Evolutionary conservation across 2,888 invertebrate species (phyloP), one percentile per base, ranked within the genome.

Genomic region (Horisme vitalbata): DNA sequence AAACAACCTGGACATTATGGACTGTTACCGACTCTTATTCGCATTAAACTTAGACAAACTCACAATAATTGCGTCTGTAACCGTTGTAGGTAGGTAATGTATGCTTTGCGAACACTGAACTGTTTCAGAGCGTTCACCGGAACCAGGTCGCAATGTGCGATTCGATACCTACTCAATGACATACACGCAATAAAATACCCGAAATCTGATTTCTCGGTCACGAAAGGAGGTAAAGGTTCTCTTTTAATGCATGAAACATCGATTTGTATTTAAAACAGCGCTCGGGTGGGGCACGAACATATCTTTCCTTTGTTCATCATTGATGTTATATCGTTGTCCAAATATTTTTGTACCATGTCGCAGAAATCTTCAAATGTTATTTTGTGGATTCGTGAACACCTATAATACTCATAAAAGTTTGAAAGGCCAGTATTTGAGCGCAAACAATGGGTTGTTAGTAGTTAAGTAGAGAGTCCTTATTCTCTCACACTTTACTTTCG

Each of bases 1-100:
- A 84, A 87, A 76, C 78, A 79, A 78, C 79, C 83, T 83, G 81
- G 76, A 84, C 79, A 74, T 79, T 79, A 83, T 73, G 72, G 78
- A 75, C 70, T 72, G 69, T 69, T 72, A 66, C 69, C 67, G 71
- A 63, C 74, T 71, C 75, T 76, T 76, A 77, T 60, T 53, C 49
- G 72, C 64, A 72, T 67, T 76, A 78, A 79, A 76, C 73, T 71
- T 73, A 74, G 71, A 70, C 61, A 68, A 63, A 67, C 63, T 71
- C 68, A 70, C 37, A 43, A 48, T 77, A 76, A 81, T 77, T 77
- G 70, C 71, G 63, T 68, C 68, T 74, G 79, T 80, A 76, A 72
- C 67, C 75, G 60, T 69, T 66, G 59, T 61, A 32, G 30, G 53
- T 61, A 71, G n/a, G n/a, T n/a, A n/a, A n/a, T n/a, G 65, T 24